Percentiles rank a stretch among this genome's conserved stretches.
Conservation (phyloP, 1,140 invertebrate species). For the Plodia interpunctella region DNA sequence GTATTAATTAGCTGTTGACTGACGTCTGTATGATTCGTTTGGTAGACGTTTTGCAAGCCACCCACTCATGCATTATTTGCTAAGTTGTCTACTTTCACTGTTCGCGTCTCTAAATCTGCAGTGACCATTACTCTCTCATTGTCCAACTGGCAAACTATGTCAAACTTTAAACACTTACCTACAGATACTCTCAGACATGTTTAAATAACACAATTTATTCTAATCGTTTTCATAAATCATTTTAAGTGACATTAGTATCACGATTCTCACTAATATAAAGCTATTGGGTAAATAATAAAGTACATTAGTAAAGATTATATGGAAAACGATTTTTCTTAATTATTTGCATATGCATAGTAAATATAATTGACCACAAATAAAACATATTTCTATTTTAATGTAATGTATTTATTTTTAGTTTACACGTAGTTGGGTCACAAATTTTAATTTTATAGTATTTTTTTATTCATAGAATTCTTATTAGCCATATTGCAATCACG, state of each 20-base stretch:
- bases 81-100: constrained; percentile 43
- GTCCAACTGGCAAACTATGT: not conserved
- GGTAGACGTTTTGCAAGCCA: constrained; percentile 31
- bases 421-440: not conserved
- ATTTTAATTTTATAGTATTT: not conserved
- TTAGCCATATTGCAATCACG: not conserved
- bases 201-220: too few relatives aligned
- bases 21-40: constrained; percentile 38
- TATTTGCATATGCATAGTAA: too few relatives aligned
- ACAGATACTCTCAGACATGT: not conserved
- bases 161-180: not conserved
- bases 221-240: too few relatives aligned
- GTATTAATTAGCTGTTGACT: constrained; percentile 24
- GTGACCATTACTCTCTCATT: constrained; percentile 25
- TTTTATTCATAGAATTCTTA: not conserved
- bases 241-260: too few relatives aligned
- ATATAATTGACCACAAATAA: too few relatives aligned
- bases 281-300: too few relatives aligned
- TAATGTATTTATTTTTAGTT: too few relatives aligned
- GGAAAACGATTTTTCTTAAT: too few relatives aligned
- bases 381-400: too few relatives aligned
- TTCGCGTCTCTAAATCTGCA: constrained; percentile 20
- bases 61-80: constrained; percentile 34
- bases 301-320: too few relatives aligned
- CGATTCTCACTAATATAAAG: too few relatives aligned